Evolutionary conservation across 2,113 vertebrate species (phyloP).

Genomic region (Gymnorhina tibicen): DNA sequence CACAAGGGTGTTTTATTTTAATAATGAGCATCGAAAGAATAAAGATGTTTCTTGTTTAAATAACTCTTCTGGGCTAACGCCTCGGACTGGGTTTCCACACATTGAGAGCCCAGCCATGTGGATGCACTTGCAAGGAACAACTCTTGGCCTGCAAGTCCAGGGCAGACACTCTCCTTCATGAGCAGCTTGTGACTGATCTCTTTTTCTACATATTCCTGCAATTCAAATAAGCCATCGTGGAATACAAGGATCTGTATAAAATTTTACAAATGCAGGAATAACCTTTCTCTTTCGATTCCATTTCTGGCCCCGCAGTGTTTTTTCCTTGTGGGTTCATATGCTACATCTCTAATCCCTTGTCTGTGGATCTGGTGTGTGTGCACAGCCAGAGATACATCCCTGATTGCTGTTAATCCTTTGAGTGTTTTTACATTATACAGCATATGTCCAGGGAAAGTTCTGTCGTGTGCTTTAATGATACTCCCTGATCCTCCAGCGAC

Average conservation of each 20-base stretch:
- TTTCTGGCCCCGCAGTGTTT: not conserved
- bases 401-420: constrained; percentile 36
- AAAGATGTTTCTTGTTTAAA: not conserved
- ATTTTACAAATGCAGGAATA: not conserved
- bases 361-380: not conserved
- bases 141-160: not conserved
- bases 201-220: not conserved
- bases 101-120: not conserved
- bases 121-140: not conserved
- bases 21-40: not conserved
- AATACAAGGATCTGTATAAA: not conserved
- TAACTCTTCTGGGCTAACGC: not conserved
- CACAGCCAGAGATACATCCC: not conserved
- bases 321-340: not conserved
- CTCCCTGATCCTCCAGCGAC: not conserved
- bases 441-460: constrained; percentile 33
- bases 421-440: constrained; percentile 9
- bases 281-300: not conserved
- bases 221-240: not conserved
- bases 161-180: not conserved
- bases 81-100: not conserved
- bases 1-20: not conserved
- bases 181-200: not conserved
- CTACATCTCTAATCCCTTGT: not conserved
- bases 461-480: not conserved